Base-by-base conservation (phyloP, 2,113 vertebrate species). In the Cyanocitta stelleri region DNA sequence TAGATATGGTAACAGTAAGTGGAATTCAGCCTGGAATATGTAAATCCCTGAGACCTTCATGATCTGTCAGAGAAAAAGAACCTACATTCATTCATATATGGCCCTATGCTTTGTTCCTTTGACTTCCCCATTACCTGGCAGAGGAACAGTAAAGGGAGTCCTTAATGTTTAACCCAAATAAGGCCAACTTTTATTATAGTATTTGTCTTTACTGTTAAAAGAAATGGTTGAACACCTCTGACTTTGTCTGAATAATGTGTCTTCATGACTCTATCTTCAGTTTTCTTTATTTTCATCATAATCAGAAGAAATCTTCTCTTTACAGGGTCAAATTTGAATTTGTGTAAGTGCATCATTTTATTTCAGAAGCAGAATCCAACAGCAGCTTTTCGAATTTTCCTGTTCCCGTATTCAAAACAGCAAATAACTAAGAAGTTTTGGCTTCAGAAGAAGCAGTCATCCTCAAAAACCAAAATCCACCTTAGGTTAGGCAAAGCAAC, bases 1-100 rank as follows among this genome's bases (percentile, higher is more conserved):
- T 11, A 37, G 6, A 21, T 22, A 29, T 0, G 3, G 24, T 14
- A 21, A 44, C 0, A 30, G 6, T 15, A 35, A 44, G 41, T 17
- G 59, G 23, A 33, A 52, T 61, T 85, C 61, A 54, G 51, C 16
- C 33, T 56, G 35, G 18, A 23, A 4, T 13, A 19, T 6, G 4
- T n/a, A 52, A 26, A 52, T 14, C 27, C 29, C 74, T 12, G 12
- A 69, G 82, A 77, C 26, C 39, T 76, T 63, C 43, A 14, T 5
- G 12, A 33, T 14, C n/a, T 33, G 14, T 23, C 37, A 48, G 33
- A 52, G 41, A 74, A 78, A 33, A 77, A 77, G 16, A 61, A 44
- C 41, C 14, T 13, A 0, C 23, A 37, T 69, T 39, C 37, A 17
- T 39, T 61, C n/a, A 3, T 54, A 54, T 19, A 29, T 49, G 46